Base-by-base conservation (phyloP, 2,113 vertebrate species). In the Sinocyclocheilus anophthalmus region DNA sequence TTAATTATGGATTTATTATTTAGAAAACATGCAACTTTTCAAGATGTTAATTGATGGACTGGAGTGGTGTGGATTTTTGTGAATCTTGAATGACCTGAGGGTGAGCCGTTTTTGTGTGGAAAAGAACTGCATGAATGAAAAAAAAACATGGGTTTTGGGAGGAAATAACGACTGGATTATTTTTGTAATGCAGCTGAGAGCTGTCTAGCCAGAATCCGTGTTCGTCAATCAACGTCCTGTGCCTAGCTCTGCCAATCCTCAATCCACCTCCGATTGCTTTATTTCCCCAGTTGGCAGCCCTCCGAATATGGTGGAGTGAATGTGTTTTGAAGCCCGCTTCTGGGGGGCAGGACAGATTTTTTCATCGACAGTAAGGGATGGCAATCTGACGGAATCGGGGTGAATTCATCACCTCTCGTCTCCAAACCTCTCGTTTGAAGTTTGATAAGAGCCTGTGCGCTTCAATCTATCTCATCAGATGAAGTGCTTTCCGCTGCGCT, bases 401-500 rank as follows among this genome's bases (percentile, higher is more conserved):
- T 48, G 16, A 81, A 50, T 76, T 33, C 69, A 85, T 83, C 12
- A 61, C 39, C 39, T 57, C 37, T 16, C 37, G 1, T 9, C 39
- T 83, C 65, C n/a, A 72, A 83, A 14, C 37, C 39, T 3, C 45
- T 33, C 5, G 3, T 81, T 77, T 83, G 61, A 59, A 45, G 22
- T 76, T 83, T 69, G 79, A 33, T 88, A 86, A 90, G 85, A 88
- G 69, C 80, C 75, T 72, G n/a, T 0, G 79, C 67, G 67, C 88
- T 90, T 90, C 85, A 84, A 87, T 92, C 70, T 75, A 76, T 83
- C 85, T 84, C 89, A 90, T 88, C 89, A 89, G 6, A 85, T 85
- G 26, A 88, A 92, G 90, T 67, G 88, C 69, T 87, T 84, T 80
- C 33, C 26, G 76, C 33, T 82, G 24, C 72, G 69, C 78, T 84